A percentile compares a stretch with the other conserved stretches of the same genome.
phyloP scores from a whole-genome alignment of 1,140 invertebrate species.

The Glomeris maerens region DNA sequence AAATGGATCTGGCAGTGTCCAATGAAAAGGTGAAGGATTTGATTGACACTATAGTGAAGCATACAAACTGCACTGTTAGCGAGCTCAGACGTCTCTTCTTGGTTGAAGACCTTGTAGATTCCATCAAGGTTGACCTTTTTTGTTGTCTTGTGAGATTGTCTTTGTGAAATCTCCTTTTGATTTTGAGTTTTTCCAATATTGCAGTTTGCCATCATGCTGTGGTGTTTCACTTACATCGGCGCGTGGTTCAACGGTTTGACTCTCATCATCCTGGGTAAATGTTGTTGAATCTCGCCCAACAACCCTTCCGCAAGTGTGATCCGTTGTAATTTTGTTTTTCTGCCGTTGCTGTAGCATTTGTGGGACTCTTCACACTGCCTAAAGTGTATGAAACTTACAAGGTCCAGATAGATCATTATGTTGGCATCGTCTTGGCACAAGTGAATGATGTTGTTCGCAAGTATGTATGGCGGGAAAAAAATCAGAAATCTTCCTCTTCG shows the following conservation, averaged over 20 bases:
- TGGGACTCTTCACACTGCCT: constrained; percentile 85
- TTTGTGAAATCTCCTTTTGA: background rate
- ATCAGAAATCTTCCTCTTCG: constrained; percentile 7
- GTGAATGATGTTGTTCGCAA: constrained; percentile 75
- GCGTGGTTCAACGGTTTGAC: constrained; percentile 98
- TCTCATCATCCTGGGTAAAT: constrained; percentile 76
- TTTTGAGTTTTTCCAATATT: constrained; percentile 4
- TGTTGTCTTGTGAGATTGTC: background rate
- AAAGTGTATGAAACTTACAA: constrained; percentile 98
- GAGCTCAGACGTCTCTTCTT: constrained; percentile 85
- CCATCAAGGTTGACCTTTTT: constrained; percentile 49
- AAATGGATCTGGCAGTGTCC: constrained; percentile 66
- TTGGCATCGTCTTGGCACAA: constrained; percentile 72
- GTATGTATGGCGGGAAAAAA: constrained; percentile 39
- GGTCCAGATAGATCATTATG: constrained; percentile 84
- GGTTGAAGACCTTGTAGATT: constrained; percentile 91
- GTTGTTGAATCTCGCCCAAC: background rate
- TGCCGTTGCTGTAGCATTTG: constrained; percentile 54
- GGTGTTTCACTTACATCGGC: constrained; percentile 90
- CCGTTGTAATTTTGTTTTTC: constrained; percentile 13
- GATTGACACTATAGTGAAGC: constrained; percentile 62
- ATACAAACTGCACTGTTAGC: constrained; percentile 59
- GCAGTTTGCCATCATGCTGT: constrained; percentile 77
- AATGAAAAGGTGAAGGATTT: constrained; percentile 76
- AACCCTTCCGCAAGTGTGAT: constrained; percentile 8